These are phyloP conservation scores for Semnopithecus entellus DNA, from an alignment of 2,113 vertebrate species.

Conservation along the genomic window DNA sequence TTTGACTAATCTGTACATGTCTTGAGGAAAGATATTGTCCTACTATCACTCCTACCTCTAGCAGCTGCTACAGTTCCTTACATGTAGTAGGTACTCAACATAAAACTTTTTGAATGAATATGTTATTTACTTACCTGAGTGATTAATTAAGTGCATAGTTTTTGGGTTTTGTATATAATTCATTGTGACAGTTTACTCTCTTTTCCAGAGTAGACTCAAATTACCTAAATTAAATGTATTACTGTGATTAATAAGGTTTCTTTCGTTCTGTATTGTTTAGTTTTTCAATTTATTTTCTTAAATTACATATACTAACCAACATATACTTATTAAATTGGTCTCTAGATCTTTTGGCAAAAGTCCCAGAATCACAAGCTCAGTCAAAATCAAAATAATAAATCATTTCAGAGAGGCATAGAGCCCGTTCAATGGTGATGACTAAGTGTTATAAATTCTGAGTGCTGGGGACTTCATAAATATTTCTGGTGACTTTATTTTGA, in stretches of 20 bases:
- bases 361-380: not conserved
- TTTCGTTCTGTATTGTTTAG: conserved; percentile 25
- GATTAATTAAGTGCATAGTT: not conserved
- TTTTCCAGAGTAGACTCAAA: conserved; percentile 17
- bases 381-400: conserved; percentile 45
- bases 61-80: not conserved
- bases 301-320: not conserved
- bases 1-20: not conserved
- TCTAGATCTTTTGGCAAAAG: conserved; percentile 16
- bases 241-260: not conserved
- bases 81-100: not conserved
- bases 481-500: not conserved
- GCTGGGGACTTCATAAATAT: not conserved
- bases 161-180: not conserved
- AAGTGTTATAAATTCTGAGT: not conserved
- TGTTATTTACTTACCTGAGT: not conserved
- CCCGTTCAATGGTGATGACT: not conserved
- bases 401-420: not conserved
- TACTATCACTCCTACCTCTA: not conserved
- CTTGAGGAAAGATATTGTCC: not conserved
- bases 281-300: conserved; percentile 49
- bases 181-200: not conserved
- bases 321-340: not conserved
- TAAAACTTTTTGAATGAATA: conserved; percentile 18
- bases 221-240: conserved; percentile 21